phyloP scores from a whole-genome alignment of 1,140 invertebrate genomes.

The Magallana angulata region DNA sequence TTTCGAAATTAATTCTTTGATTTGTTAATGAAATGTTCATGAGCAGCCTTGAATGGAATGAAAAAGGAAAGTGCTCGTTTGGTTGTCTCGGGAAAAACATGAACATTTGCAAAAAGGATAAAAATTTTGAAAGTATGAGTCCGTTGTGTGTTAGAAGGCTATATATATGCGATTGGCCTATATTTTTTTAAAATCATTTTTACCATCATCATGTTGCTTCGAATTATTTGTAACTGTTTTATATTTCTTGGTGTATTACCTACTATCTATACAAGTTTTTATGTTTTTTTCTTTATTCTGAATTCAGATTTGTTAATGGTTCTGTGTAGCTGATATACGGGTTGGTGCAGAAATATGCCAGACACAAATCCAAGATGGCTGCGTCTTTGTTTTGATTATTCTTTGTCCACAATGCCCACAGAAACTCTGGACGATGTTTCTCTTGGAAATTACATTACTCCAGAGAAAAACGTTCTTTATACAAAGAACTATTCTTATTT shows the following conservation, averaged over 20 bases:
- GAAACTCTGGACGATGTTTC: not conserved
- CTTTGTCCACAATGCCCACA: not conserved
- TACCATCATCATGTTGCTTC: not conserved
- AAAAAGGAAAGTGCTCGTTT: no score
- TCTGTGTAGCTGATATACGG: not conserved
- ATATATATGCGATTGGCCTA: not conserved
- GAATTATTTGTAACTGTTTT: not conserved
- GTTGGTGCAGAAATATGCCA: not conserved
- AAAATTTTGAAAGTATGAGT: not conserved
- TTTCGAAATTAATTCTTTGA: no score
- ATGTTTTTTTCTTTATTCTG: not conserved
- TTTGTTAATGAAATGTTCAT: no score
- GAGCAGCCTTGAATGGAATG: no score
- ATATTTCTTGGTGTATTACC: not conserved
- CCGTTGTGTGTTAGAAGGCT: not conserved
- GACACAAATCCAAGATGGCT: conserved; percentile 14
- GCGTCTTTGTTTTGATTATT: not conserved
- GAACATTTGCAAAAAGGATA: not conserved
- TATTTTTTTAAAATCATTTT: not conserved
- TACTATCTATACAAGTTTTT: not conserved
- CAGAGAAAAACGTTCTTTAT: not conserved
- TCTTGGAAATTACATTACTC: not conserved
- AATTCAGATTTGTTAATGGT: not conserved
- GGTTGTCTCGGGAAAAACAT: no score
- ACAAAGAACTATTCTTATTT: not conserved